Evolutionary conservation across 2,113 vertebrate genomes (phyloP).

Genomic region (Perca fluviatilis): DNA sequence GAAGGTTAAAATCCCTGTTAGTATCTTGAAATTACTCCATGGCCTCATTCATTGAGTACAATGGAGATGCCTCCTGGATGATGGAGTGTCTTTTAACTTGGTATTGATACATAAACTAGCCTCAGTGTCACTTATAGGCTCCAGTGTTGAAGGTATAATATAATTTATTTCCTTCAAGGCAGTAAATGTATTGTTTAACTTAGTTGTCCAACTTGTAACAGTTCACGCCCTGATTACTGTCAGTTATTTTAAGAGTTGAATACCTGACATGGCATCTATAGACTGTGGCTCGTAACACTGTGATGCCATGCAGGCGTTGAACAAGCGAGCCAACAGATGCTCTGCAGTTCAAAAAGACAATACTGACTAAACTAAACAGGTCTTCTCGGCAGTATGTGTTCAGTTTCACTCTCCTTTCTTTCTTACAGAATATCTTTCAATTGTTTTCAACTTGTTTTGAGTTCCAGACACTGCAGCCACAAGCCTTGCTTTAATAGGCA

Average conservation of each 20-base stretch:
- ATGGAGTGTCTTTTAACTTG: not conserved
- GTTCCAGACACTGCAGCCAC: conserved; percentile 12
- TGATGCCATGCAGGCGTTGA: conserved; percentile 13
- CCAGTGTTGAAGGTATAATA: not conserved
- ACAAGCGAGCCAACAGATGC: conserved; percentile 12
- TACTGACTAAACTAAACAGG: not conserved
- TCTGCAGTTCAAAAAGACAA: not conserved
- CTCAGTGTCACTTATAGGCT: not conserved
- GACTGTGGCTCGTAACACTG: conserved; percentile 8
- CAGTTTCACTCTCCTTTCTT: not conserved
- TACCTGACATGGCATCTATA: conserved; percentile 4
- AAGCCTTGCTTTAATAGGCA: conserved; percentile 14
- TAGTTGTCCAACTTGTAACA: not conserved
- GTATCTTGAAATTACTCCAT: conserved; percentile 13
- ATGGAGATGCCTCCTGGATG: conserved; percentile 5
- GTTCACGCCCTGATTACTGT: conserved; percentile 4
- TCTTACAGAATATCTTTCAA: not conserved
- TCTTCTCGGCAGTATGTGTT: not conserved
- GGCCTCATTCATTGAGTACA: not conserved
- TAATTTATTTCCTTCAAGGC: not conserved
- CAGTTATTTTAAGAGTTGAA: conserved; percentile 5
- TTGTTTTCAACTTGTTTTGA: conserved; percentile 5
- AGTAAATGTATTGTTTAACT: not conserved
- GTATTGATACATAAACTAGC: not conserved
- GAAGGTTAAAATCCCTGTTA: conserved; percentile 8